Base-by-base conservation (phyloP, 1,140 invertebrate genomes). In the Triops cancriformis region DNA sequence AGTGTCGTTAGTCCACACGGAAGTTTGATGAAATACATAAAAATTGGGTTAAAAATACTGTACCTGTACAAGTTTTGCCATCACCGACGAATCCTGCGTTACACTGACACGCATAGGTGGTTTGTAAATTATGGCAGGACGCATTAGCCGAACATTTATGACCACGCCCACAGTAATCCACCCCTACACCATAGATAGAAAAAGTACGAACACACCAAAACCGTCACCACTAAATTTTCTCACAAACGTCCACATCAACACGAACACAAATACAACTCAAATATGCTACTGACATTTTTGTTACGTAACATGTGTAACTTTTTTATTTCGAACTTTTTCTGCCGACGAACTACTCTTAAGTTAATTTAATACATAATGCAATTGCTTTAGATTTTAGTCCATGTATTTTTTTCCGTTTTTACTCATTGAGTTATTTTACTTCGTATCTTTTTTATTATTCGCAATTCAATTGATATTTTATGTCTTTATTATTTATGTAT, bases 161-260 rank as follows among this genome's bases (percentile, higher is more conserved):
- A 75, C 93, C 93, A 86, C 91, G 79, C 79, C 89, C 90, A 87
- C 94, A 96, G 86, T 94, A 95, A 87, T 96, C 93, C 82, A 92
- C 91, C 80, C 92, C 93, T 94, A 86, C 79, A 82, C 51, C 51
- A 18, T 37, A 37, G 31, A 37, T 7, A 37, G 31, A 18, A 18
- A 64, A 73, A 77, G 2, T 77, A 37, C 31, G 31, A 37, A 37
- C 45, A 76, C 72, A 51, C n/a, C 18, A 74, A 41, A 74, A 28
- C 73, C 73, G 73, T 31, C 73, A 74, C 73, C 73, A 72, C 26
- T 72, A 9, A 72, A 27, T 2, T 72, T 72, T 72, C 26, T 72
- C 2, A 3, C n/a, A 72, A 72, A 72, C n/a, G 6, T 23, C 2
- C 72, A 72, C 26, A 23, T 72, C 26, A 72, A 27, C 26, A 72